Evolutionary conservation across 2,888 invertebrate species (phyloP), one percentile per base, ranked within the genome.

Genomic region (Yponomeuta malinellus): DNA sequence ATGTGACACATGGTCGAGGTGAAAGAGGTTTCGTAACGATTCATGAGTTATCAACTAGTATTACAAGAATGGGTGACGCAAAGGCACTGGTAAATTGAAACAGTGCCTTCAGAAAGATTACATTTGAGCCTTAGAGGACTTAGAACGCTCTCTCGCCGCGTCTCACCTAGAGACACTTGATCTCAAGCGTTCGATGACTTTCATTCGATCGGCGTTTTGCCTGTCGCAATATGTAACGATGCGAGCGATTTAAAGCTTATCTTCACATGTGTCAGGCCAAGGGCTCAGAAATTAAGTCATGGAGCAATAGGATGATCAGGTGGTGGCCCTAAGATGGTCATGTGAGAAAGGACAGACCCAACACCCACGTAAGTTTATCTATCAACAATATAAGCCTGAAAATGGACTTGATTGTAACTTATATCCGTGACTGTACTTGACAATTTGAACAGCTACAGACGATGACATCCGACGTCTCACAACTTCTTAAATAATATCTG

Each of bases 41-140:
- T 15, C 12, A 59, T 59, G 52, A 59, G 52, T 59, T 59, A 59
- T 59, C 15, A 15, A 59, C 3, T 2, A 59, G 3, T 12, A 15
- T 59, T 59, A 59, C 52, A 15, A 15, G 15, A 59, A 59, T 15
- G 15, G 52, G 52, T 12, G 52, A 59, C 15, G 52, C 43, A 72
- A 74, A 70, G 65, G 71, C 74, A 78, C 48, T 73, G 79, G 81
- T 82, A 72, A 77, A 79, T 80, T 81, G 80, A 83, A 81, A 80
- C 79, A 80, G 80, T 78, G 82, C 67, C 77, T 75, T 78, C 78
- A 75, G 81, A 84, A 65, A 65, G 10, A 65, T 29, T 31, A 65
- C 33, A 33, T 65, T 65, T 65, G 65, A 65, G 65, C 65, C 79
- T 59, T 59, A 33, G 33, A 33, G 5, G 33, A 33, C 33, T 59